Percentiles rank a stretch among this genome's conserved stretches.
These are phyloP conservation scores for Chionoecetes opilio DNA, from an alignment of 1,140 invertebrate species.

Conservation along the genomic window DNA sequence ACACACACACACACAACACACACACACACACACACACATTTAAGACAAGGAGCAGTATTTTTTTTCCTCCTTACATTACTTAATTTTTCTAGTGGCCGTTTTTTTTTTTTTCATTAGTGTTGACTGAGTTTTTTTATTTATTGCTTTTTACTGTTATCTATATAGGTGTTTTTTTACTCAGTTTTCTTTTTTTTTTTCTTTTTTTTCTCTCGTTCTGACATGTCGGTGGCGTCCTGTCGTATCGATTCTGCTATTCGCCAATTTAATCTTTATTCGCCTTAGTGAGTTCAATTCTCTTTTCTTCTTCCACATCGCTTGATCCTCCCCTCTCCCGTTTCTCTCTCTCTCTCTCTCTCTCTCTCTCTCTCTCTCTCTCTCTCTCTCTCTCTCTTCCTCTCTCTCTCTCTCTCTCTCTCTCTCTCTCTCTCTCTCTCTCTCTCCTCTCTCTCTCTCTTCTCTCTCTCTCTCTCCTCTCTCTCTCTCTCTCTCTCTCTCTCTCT, in stretches of 20 bases:
- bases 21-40: too few relatives aligned
- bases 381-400: slow-evolving; percentile 39
- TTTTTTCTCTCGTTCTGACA: neutral
- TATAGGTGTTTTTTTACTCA: too few relatives aligned
- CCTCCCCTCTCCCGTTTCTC: slow-evolving; percentile 38
- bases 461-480: slow-evolving; percentile 52
- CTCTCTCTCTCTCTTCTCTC: neutral
- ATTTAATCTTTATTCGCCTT: slow-evolving; percentile 58
- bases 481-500: slow-evolving; percentile 43
- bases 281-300: slow-evolving; percentile 40
- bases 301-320: slow-evolving; percentile 46
- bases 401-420: slow-evolving; percentile 20
- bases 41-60: too few relatives aligned
- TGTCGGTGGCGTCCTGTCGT: neutral
- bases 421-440: slow-evolving; percentile 28
- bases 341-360: slow-evolving; percentile 40
- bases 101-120: neutral
- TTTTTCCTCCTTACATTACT: too few relatives aligned
- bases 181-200: neutral
- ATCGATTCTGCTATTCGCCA: slow-evolving; percentile 44
- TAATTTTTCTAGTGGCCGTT: too few relatives aligned
- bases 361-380: slow-evolving; percentile 29
- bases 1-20: too few relatives aligned
- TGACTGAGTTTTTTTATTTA: neutral
- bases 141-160: too few relatives aligned